phyloP scores from a whole-genome alignment of 2,113 vertebrate species.

The Stictonetta naevosa region DNA sequence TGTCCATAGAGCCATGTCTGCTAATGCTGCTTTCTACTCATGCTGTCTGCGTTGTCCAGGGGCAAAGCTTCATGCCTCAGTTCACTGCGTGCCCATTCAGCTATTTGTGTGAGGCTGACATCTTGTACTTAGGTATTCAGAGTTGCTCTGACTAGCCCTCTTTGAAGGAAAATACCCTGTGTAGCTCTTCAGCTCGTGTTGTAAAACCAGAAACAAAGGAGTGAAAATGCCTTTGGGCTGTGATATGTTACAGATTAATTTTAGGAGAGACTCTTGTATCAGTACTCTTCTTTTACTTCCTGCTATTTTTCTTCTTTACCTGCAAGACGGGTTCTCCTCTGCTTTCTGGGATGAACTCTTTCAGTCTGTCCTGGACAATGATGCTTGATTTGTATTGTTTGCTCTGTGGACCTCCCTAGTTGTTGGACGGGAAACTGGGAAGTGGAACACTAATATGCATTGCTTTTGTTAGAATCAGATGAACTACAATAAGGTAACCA shows the following conservation, averaged over 20 bases:
- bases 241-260: neutral
- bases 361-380: neutral
- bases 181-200: neutral
- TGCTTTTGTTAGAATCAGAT: neutral
- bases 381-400: neutral
- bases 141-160: neutral
- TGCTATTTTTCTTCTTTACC: neutral
- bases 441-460: neutral
- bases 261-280: neutral
- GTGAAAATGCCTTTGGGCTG: neutral
- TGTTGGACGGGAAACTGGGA: neutral
- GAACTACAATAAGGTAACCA: neutral
- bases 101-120: neutral
- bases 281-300: too few relatives aligned
- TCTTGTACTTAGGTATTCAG: neutral
- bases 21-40: neutral
- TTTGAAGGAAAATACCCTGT: neutral
- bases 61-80: neutral
- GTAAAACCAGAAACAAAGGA: neutral
- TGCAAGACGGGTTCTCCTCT: neutral
- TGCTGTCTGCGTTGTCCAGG: neutral
- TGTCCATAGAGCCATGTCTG: neutral
- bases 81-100: rapidly evolving
- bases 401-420: neutral
- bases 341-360: neutral